Base-by-base conservation (phyloP, 2,888 invertebrate species). In the Calliphora vomitoria region DNA sequence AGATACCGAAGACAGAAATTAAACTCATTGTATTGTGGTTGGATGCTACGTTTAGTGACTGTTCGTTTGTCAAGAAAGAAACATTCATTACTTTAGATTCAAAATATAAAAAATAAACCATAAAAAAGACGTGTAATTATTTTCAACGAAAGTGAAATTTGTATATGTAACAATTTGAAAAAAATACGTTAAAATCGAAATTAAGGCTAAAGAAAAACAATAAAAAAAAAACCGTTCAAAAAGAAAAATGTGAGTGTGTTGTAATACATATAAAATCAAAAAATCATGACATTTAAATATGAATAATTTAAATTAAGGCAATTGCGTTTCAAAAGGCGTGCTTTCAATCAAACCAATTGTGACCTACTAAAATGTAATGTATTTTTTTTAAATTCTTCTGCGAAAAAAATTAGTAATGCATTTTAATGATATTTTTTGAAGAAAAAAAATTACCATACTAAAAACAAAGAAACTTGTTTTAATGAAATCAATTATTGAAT, bases 31-130 rank as follows among this genome's bases (percentile, higher is more conserved):
- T 5, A 53, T 8, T 20, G 15, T 11, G 25, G 20, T 8, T 69
- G 8, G 35, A 38, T 11, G 25, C 10, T n/a, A n/a, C 64, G 41
- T 69, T 85, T 25, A 85, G 80, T 76, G 62, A 76, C 69, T 38
- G 75, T 69, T 69, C 11, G 69, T 38, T 81, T 53, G 69, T 38
- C 62, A 69, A 80, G 62, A 80, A 68, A 41, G 80, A 85, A 75
- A 60, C 85, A 81, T 62, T 53, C 47, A 69, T 44, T 69, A 71
- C 8, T 78, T 64, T 64, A 44, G 11, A 64, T n/a, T 47, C 25
- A 60, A 69, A n/a, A 31, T n/a, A 68, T 31, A 82, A 68, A 35
- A 8, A n/a, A 25, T 44, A 44, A 44, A 44, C 44, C 44, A 44
- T n/a, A 44, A 44, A 75, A 44, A 38, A 74, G 3, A 66, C 18